Evolutionary conservation across 1,140 invertebrate species (phyloP), one percentile per base, ranked within the genome.

Genomic region (Drosophila serrata): DNA sequence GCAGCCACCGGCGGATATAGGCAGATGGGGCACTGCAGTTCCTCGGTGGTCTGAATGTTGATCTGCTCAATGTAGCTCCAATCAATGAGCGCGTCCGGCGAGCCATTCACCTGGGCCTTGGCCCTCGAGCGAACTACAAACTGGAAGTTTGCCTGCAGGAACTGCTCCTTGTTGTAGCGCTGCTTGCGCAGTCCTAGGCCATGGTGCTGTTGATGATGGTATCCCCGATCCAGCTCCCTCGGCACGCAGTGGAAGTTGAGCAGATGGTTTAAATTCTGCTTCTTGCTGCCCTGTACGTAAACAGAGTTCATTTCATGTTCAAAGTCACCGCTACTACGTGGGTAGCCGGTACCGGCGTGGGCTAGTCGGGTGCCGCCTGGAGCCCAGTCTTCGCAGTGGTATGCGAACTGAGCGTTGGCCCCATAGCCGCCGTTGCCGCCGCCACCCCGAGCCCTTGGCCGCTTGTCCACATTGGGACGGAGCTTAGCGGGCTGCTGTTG

Each of bases 1-100:
- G 96, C 98, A 76, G 97, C 96, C 58, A 95, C 93, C 27, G 98
- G 97, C 48, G 94, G 93, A 90, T 96, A 95, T 45, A 99, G 94
- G 94, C 98, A 99, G 86, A 99, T 99, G 0, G 98, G 98, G 93
- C 98, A 99, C 48, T 95, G 95, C 24, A 97, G 94, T 63, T 94
- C 93, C 70, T 97, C 97, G 48, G 93, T 93, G 48, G 94, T 95
- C 75, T 95, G 93, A 40, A 93, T 88, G 51, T 98, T 97, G 93
- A 99, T 97, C 95, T 98, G 97, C 93, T 99, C 97, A 86, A 99
- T 95, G 73, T 95, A 93, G 87, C 96, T 95, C 98, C 98, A 99
- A 90, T 98, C 96, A 29, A 99, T 97, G 22, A 99, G 94, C 40
- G 95, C 93, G 94, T 99, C 98, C 48, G 98, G 97, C 69, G 96